Percentiles rank a stretch among this genome's conserved stretches.
Conservation (phyloP, 1,140 invertebrate species). For the Colletes latitarsis region DNA sequence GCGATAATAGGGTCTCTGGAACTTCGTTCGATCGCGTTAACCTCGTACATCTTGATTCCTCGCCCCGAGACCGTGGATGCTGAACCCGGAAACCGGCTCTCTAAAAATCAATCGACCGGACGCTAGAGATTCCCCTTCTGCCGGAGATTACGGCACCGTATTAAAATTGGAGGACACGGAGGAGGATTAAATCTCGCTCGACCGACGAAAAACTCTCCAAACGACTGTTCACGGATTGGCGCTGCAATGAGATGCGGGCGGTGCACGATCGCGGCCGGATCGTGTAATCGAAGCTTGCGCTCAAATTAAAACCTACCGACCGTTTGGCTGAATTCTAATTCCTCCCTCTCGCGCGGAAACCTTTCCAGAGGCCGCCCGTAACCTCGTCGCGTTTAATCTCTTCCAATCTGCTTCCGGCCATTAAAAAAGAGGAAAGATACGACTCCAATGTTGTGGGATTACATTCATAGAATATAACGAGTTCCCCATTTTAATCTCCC, state of each 20-base stretch:
- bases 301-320: slow-evolving; percentile 14
- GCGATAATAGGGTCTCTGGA: slow-evolving; percentile 2
- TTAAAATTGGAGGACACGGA: slow-evolving; percentile 3
- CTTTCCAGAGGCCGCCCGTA: too few species aligned
- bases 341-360: too few species aligned
- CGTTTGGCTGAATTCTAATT: not conserved
- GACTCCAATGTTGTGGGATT: too few species aligned
- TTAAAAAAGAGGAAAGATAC: too few species aligned
- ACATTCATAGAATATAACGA: too few species aligned
- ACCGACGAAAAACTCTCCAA: not conserved
- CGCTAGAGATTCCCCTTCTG: not conserved
- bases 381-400: too few species aligned
- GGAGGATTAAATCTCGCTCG: not conserved
- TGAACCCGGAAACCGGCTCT: not conserved
- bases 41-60: not conserved
- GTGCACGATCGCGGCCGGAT: not conserved
- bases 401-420: too few species aligned
- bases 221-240: not conserved
- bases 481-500: too few species aligned
- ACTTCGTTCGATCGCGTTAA: slow-evolving; percentile 3
- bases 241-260: not conserved
- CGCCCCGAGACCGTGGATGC: not conserved
- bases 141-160: not conserved
- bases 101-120: not conserved
- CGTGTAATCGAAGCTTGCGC: not conserved